Evolutionary conservation across 2,113 vertebrate genomes (phyloP), one percentile per base, ranked within the genome.

Genomic region (Ancistrus triradiatus): DNA sequence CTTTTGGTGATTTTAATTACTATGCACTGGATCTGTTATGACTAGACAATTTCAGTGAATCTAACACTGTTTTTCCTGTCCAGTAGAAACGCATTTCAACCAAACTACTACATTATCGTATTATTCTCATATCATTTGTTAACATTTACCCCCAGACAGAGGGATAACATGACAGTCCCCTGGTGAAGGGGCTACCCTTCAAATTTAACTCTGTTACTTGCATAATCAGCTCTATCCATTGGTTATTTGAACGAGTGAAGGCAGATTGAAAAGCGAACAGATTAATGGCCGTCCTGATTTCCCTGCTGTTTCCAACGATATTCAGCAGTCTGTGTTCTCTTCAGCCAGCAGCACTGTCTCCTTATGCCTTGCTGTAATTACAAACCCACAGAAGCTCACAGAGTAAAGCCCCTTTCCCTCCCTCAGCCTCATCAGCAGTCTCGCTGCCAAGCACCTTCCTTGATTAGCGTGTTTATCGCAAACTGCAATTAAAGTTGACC

Each of bases 401-500:
- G 25, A 48, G 59, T 40, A 40, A 37, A 35, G 25, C 50, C 28
- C 33, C 33, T n/a, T 28, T 44, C 11, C 2, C 40, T n/a, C 22
- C 24, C 42, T 33, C 51, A 47, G 18, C 47, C 38, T 19, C 59
- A 3, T 52, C 60, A 43, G 42, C 46, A 24, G 31, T 66, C 35
- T 55, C 17, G 31, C 59, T 37, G 49, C 50, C 22, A 38, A 22
- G 31, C 62, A 24, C 35, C 53, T 62, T 60, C 67, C 40, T 14
- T 49, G 52, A 80, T 76, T 70, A 74, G 55, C 37, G 68, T 63
- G 59, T 76, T 73, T 72, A 72, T 70, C 56, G 10, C 43, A 49
- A 64, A 67, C 57, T 18, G 56, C 68, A 72, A 72, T 75, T 77
- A 72, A 31, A 42, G 42, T 58, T 76, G 68, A 77, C 73, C 73